A percentile compares a stretch with the other conserved stretches of the same genome.
Conservation (phyloP, 1,140 invertebrate genomes). For the Aphaenogaster floridana region DNA sequence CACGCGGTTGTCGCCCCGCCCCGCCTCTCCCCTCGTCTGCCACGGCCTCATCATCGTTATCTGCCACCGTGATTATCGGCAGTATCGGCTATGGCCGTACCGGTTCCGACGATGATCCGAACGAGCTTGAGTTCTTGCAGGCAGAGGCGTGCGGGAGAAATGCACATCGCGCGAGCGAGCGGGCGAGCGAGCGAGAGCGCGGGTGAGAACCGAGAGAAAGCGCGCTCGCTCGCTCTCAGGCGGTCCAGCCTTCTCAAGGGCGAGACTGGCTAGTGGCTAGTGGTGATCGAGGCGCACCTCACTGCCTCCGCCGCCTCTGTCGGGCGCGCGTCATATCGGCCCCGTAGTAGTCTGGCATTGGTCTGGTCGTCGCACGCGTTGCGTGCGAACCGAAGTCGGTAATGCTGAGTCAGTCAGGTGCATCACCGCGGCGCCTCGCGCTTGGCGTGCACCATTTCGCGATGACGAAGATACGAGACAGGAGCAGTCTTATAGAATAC, state of each 20-base stretch:
- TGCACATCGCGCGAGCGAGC: background rate
- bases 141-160: background rate
- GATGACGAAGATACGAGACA: background rate
- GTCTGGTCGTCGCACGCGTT: slow-evolving; percentile 68
- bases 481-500: slow-evolving; percentile 10
- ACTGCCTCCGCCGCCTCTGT: slow-evolving; percentile 8
- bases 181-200: background rate
- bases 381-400: slow-evolving; percentile 64
- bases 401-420: slow-evolving; percentile 78
- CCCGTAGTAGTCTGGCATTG: slow-evolving; percentile 75
- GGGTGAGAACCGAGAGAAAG: slow-evolving; percentile 58
- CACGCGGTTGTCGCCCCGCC: background rate
- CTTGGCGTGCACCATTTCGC: background rate
- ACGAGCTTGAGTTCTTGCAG: slow-evolving; percentile 8
- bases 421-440: slow-evolving; percentile 64
- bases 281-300: slow-evolving; percentile 51
- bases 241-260: slow-evolving; percentile 75
- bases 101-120: slow-evolving; percentile 47
- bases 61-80: slow-evolving; percentile 15
- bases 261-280: slow-evolving; percentile 54
- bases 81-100: slow-evolving; percentile 28
- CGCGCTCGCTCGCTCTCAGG: slow-evolving; percentile 46
- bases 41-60: slow-evolving; percentile 11
- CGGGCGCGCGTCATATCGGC: slow-evolving; percentile 65
- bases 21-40: background rate